These are phyloP conservation scores for Hydrophis major DNA, from an alignment of 2,797 vertebrate species.

Conservation along the genomic window DNA sequence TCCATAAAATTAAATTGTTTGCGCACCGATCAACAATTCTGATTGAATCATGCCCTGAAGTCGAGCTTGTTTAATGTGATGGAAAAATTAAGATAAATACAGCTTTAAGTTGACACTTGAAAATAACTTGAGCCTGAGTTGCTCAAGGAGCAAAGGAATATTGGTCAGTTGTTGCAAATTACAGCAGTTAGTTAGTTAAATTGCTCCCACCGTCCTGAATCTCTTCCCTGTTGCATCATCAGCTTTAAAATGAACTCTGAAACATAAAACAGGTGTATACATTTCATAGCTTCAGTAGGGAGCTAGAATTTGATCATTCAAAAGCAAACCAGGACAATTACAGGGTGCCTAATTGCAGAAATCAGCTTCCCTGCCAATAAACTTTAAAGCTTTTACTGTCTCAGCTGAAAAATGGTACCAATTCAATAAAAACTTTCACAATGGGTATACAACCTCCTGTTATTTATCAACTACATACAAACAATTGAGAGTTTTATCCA, in stretches of 20 bases:
- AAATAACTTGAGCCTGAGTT: not conserved
- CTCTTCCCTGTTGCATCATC: conserved; percentile 8
- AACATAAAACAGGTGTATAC: conserved; percentile 47
- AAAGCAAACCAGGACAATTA: conserved; percentile 33
- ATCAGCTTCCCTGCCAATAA: conserved; percentile 30
- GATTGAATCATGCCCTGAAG: not conserved
- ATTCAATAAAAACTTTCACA: conserved; percentile 39
- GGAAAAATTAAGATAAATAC: not conserved
- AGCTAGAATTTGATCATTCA: conserved; percentile 44
- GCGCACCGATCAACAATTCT: not conserved
- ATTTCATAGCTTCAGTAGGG: conserved; percentile 43
- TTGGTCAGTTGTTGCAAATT: conserved; percentile 21
- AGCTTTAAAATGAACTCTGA: conserved; percentile 41
- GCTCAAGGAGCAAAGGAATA: not conserved
- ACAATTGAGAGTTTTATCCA: conserved; percentile 9
- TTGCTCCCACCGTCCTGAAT: not conserved
- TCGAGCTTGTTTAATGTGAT: not conserved
- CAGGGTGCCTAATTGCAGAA: conserved; percentile 31
- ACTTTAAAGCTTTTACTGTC: conserved; percentile 9
- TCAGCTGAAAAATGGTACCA: conserved; percentile 36
- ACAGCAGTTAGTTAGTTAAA: not conserved
- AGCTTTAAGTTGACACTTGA: not conserved
- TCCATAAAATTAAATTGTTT: not conserved
- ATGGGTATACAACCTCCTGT: conserved; percentile 22
- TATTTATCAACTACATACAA: conserved; percentile 36